A percentile compares a stretch with the other conserved stretches of the same genome.
These are phyloP conservation scores for Takifugu rubripes DNA, from an alignment of 2,797 vertebrate species.

Conservation along the genomic window DNA sequence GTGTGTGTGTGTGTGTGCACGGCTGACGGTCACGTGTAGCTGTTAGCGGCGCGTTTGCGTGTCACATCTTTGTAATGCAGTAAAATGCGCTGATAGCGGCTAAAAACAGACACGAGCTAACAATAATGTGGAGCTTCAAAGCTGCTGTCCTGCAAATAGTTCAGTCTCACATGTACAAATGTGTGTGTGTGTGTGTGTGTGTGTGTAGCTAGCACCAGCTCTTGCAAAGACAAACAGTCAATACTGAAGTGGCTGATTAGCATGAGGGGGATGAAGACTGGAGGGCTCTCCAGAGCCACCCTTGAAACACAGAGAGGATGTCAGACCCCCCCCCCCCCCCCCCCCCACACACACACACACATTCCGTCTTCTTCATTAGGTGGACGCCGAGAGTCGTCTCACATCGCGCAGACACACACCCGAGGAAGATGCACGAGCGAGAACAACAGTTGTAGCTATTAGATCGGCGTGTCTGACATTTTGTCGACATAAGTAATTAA, in stretches of 20 bases:
- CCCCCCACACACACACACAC: no score
- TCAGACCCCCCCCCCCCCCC: slow-evolving; percentile 66
- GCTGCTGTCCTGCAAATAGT: slow-evolving; percentile 37
- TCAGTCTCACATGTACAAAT: slow-evolving; percentile 10
- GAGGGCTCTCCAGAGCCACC: slow-evolving; percentile 58
- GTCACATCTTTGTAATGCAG: slow-evolving; percentile 37
- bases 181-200: slow-evolving; percentile 19
- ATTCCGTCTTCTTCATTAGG: slow-evolving; percentile 67
- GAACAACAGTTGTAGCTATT: slow-evolving; percentile 76
- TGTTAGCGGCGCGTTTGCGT: slow-evolving; percentile 44
- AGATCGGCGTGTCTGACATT: slow-evolving; percentile 76
- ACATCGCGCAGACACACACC: slow-evolving; percentile 15
- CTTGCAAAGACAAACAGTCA: slow-evolving; percentile 57
- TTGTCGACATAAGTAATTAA: slow-evolving; percentile 83
- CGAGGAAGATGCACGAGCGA: slow-evolving; percentile 23
- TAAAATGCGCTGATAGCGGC: slow-evolving; percentile 70
- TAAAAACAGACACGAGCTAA: slow-evolving; percentile 69
- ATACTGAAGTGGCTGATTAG: slow-evolving; percentile 63
- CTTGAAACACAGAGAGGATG: slow-evolving; percentile 65
- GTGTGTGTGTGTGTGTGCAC: slow-evolving; percentile 4
- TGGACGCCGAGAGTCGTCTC: slow-evolving; percentile 35
- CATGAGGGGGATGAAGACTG: slow-evolving; percentile 61
- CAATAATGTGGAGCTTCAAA: slow-evolving; percentile 53
- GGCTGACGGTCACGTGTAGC: slow-evolving; percentile 40
- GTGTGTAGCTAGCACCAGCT: slow-evolving; percentile 33